phyloP scores from a whole-genome alignment of 1,140 invertebrate species.

The Oppia nitens region DNA sequence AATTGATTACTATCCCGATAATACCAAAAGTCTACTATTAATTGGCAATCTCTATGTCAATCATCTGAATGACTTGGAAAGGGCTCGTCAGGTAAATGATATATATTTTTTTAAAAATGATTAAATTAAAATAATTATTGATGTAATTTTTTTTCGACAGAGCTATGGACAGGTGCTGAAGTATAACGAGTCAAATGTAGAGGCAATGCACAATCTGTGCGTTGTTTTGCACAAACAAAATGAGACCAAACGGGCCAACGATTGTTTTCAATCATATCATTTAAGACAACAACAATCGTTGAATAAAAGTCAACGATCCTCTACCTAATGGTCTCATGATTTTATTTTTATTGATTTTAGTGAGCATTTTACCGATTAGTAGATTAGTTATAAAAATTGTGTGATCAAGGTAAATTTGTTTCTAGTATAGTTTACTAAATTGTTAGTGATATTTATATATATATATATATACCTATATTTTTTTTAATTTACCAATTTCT shows the following conservation, averaged over 20 bases:
- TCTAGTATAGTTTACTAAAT: too few relatives aligned
- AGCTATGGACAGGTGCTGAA: conserved; percentile 73
- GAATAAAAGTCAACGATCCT: too few relatives aligned
- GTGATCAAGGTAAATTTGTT: too few relatives aligned
- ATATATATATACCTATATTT: too few relatives aligned
- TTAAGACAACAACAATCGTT: too few relatives aligned
- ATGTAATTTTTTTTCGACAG: conserved; percentile 38
- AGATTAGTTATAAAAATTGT: too few relatives aligned
- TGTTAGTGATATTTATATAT: too few relatives aligned
- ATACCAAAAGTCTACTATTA: conserved; percentile 84
- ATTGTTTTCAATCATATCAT: too few relatives aligned
- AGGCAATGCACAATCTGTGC: conserved; percentile 85
- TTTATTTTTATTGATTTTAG: too few relatives aligned
- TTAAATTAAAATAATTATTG: background rate
- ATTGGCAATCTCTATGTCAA: conserved; percentile 96
- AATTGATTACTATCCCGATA: conserved; percentile 75
- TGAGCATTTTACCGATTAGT: too few relatives aligned
- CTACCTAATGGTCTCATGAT: too few relatives aligned
- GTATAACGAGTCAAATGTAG: conserved; percentile 73
- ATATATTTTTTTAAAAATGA: background rate
- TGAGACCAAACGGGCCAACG: conserved; percentile 29
- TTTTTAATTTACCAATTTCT: too few relatives aligned
- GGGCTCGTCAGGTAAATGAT: conserved; percentile 60
- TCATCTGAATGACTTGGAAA: conserved; percentile 76
- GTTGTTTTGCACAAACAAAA: conserved; percentile 83